These are phyloP conservation scores for Pachycephala philippinensis DNA, from an alignment of 2,113 vertebrate species.

Conservation along the genomic window DNA sequence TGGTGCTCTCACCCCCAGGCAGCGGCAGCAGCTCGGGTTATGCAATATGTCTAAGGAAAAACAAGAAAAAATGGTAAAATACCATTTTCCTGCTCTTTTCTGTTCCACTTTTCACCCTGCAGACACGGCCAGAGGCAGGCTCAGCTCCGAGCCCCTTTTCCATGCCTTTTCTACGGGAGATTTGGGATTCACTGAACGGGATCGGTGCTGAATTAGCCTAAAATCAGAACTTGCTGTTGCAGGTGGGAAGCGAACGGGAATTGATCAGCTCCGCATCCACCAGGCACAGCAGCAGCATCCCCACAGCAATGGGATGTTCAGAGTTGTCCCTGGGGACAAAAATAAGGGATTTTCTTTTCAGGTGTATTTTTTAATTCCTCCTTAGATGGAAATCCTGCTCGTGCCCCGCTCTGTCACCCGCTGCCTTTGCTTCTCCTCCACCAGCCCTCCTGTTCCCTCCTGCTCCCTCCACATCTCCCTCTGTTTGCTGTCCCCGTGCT, in stretches of 20 bases:
- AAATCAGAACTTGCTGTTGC: rapidly evolving
- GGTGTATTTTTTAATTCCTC: not conserved
- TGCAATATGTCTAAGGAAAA: not conserved
- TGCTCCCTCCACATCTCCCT: not conserved
- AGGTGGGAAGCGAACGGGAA: rapidly evolving
- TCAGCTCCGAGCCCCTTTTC: not conserved
- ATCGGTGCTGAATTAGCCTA: not conserved
- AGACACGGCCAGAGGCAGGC: rapidly evolving
- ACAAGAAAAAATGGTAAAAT: not conserved
- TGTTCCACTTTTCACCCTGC: rapidly evolving
- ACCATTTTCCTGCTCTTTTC: not conserved
- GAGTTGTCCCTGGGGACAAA: not conserved
- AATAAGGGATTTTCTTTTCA: not conserved
- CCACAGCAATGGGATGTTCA: rapidly evolving
- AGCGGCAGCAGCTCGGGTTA: not conserved
- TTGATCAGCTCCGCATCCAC: rapidly evolving
- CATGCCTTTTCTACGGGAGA: not conserved
- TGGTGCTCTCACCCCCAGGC: not conserved
- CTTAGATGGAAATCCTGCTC: not conserved
- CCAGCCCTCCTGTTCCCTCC: not conserved
- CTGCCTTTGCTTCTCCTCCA: not conserved
- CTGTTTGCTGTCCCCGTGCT: not conserved
- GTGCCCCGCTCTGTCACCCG: not conserved
- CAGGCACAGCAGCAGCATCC: not conserved
- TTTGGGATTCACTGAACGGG: not conserved